These are phyloP conservation scores for Saimiri boliviensis DNA, from an alignment of 2,113 vertebrate genomes.

Conservation along the genomic window DNA sequence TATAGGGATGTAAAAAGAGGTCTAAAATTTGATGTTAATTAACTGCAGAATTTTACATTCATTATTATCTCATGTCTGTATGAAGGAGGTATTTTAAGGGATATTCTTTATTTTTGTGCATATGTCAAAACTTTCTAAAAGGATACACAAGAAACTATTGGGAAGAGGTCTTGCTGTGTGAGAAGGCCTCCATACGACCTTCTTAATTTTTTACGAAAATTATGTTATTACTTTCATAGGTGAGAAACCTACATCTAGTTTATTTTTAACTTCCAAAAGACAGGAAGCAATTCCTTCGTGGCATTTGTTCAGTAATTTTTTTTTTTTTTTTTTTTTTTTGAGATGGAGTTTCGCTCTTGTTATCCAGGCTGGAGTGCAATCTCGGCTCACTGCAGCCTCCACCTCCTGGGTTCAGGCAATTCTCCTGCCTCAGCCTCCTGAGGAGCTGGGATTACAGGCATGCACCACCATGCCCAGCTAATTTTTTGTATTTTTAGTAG, in stretches of 20 bases:
- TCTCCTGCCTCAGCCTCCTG: too few relatives aligned
- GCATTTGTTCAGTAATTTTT: background rate
- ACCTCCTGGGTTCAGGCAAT: too few relatives aligned
- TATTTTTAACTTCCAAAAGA: background rate
- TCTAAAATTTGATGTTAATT: background rate
- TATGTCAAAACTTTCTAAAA: background rate
- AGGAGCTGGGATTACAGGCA: too few relatives aligned
- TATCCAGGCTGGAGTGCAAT: too few relatives aligned
- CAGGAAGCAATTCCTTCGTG: background rate
- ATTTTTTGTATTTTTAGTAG: too few relatives aligned
- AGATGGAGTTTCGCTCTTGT: too few relatives aligned
- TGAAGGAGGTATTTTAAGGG: background rate
- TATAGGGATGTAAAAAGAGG: background rate
- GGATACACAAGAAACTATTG: background rate
- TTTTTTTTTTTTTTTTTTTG: background rate
- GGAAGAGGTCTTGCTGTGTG: background rate
- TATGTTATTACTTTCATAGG: background rate
- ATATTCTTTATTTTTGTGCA: background rate
- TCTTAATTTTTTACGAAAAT: background rate
- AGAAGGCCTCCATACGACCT: background rate
- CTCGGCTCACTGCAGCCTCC: too few relatives aligned
- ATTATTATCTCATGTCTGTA: background rate
- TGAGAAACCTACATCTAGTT: background rate
- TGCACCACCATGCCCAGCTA: too few relatives aligned
- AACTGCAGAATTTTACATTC: background rate